Conservation (phyloP, 2,888 invertebrate genomes). For the Nomada fabriciana region DNA sequence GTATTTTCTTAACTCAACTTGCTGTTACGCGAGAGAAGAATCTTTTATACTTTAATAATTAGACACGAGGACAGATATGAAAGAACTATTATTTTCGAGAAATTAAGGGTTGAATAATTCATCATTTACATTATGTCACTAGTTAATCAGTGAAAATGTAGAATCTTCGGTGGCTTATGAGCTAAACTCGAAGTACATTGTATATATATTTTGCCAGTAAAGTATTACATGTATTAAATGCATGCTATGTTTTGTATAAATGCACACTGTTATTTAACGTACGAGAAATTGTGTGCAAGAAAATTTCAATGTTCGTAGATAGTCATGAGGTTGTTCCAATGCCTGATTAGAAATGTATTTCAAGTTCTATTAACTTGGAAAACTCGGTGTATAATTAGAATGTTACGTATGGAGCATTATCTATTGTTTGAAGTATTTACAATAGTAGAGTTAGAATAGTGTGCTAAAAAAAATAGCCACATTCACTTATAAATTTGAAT, state of each 20-base stretch:
- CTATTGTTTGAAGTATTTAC: constrained; percentile 25
- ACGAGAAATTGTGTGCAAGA: constrained; percentile 37
- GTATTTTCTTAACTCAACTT: constrained; percentile 60
- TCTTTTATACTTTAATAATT: constrained; percentile 71
- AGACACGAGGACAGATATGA: constrained; percentile 45
- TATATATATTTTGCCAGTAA: constrained; percentile 65
- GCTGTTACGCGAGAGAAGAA: constrained; percentile 40
- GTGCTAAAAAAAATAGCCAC: constrained; percentile 9
- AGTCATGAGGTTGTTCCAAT: constrained; percentile 67
- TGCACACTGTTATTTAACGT: constrained; percentile 54
- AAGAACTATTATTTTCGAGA: constrained; percentile 58
- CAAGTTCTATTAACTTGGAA: constrained; percentile 24
- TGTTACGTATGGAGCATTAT: constrained; percentile 6
- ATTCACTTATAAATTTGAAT: constrained; percentile 27
- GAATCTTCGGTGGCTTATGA: constrained; percentile 54
- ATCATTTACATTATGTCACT: constrained; percentile 19
- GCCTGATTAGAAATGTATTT: constrained; percentile 50
- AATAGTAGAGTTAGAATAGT: constrained; percentile 28
- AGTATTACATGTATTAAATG: constrained; percentile 64
- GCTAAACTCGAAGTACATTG: constrained; percentile 47
- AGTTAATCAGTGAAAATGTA: constrained; percentile 36
- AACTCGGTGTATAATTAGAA: constrained; percentile 32
- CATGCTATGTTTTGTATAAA: constrained; percentile 58
- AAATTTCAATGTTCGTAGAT: constrained; percentile 59
- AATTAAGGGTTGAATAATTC: constrained; percentile 20